Evolutionary conservation across 2,113 vertebrate species (phyloP), one percentile per base, ranked within the genome.

Genomic region (Perca fluviatilis): DNA sequence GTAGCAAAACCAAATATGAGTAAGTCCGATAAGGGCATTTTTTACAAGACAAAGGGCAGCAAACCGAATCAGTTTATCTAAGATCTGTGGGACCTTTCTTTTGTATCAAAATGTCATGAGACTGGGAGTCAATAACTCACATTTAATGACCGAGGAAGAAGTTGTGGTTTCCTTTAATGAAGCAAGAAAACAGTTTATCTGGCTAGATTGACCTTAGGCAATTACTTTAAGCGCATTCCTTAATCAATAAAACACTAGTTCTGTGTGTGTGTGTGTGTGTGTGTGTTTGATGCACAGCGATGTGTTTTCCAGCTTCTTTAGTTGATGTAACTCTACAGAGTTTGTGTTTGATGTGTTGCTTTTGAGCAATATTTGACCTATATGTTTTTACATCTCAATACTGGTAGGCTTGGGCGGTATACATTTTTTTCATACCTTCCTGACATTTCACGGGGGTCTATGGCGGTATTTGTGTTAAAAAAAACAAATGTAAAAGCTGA

Each of bases 101-200:
- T 91, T 88, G 88, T 88, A 85, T 90, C 83, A 83, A 92, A 92
- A 92, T 93, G 91, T 92, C 91, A 92, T 54, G 74, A 84, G 81
- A 82, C 79, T 40, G 15, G 8, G 61, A 86, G 92, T 92, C 90
- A 88, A 92, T 94, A 86, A 91, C 70, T 92, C 85, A 79, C 74
- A 77, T 60, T 88, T 86, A 94, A 90, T 88, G 82, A 92, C 86
- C 80, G 56, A 76, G 78, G 61, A 72, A 92, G 90, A 87, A 90
- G 88, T 92, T 89, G 86, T 83, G 84, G 79, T 92, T 87, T 86
- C 79, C 82, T 90, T 90, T 91, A 92, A 91, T 86, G 85, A 89
- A 91, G 84, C 86, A 92, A 83, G 85, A 93, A 90, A 93, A 88
- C 86, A 85, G 90, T 94, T 94, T 89, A 91, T 92, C 86, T 92